Evolutionary conservation across 2,113 vertebrate genomes (phyloP), one percentile per base, ranked within the genome.

Genomic region (Zosterops lateralis): DNA sequence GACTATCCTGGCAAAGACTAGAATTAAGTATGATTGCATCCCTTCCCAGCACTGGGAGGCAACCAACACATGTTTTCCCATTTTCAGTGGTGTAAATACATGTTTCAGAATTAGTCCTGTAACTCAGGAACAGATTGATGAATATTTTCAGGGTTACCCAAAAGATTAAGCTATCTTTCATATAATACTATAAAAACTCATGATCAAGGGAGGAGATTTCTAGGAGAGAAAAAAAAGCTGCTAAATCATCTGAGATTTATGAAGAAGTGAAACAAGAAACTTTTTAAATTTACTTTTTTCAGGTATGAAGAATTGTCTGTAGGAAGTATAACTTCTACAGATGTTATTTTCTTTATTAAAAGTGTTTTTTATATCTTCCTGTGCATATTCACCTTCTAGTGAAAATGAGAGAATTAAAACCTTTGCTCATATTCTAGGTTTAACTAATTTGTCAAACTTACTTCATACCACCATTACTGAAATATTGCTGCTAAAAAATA

Each of bases 301-400:
- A 16, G 5, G 3, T 76, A 44, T 57, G 20, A 40, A 57, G 34
- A 81, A 48, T 34, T 58, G 2, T 50, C 24, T 60, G 26, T 26
- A 68, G n/a, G 25, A 91, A 84, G 3, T 17, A 32, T 21, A 58
- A 40, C 4, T 28, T 45, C 34, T 68, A 25, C 5, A 81, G 5
- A 28, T 24, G 10, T 12, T 44, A 58, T 40, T 91, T 84, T 40
- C 6, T 66, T 53, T 48, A 58, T 25, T 60, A 40, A 45, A 79
- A 2, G 1, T 44, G 4, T 1, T 5, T 81, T 81, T 73, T 36
- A 8, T 45, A 18, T 34, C 87, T 81, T 91, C 58, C 16, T 60
- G 6, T 26, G 29, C 0, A 0, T 40, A 73, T 4, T 73, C 11
- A 48, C 29, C 8, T 15, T 54, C 18, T 9, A 70, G 7, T 50